A percentile compares a stretch with the other conserved stretches of the same genome.
phyloP scores from a whole-genome alignment of 2,797 vertebrate genomes.

The Varecia variegata region DNA sequence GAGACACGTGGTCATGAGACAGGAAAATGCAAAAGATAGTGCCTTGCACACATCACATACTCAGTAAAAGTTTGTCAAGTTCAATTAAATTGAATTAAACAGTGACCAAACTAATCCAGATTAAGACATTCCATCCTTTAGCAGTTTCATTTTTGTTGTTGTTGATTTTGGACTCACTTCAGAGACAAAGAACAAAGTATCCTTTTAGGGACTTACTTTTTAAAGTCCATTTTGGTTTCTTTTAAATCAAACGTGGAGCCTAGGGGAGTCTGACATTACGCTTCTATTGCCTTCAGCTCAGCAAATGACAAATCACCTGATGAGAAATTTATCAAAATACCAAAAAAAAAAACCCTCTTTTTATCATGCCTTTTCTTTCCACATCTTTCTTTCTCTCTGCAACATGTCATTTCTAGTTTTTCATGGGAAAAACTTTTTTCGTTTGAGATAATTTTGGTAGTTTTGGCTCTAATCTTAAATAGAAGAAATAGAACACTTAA shows the following conservation, averaged over 20 bases:
- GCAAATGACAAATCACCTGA: constrained; percentile 68
- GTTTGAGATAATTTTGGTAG: constrained; percentile 16
- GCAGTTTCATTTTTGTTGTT: constrained; percentile 48
- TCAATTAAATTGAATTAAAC: constrained; percentile 56
- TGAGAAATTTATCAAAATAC: constrained; percentile 56
- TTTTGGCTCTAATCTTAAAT: constrained; percentile 1
- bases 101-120: constrained; percentile 60
- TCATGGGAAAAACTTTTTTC: constrained; percentile 30
- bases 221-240: constrained; percentile 52
- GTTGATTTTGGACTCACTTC: constrained; percentile 72
- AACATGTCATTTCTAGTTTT: constrained; percentile 19
- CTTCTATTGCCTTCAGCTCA: constrained; percentile 35
- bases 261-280: constrained; percentile 41
- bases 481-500: background rate
- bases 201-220: constrained; percentile 39
- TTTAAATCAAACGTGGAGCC: constrained; percentile 47
- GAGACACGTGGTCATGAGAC: background rate
- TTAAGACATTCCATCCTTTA: constrained; percentile 47
- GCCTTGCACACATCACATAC: background rate
- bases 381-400: background rate
- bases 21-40: background rate
- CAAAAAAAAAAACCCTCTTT: background rate
- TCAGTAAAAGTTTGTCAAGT: constrained; percentile 21
- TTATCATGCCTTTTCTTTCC: background rate
- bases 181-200: constrained; percentile 72